phyloP scores from a whole-genome alignment of 2,888 invertebrate genomes.

The Tipula vernalis region DNA sequence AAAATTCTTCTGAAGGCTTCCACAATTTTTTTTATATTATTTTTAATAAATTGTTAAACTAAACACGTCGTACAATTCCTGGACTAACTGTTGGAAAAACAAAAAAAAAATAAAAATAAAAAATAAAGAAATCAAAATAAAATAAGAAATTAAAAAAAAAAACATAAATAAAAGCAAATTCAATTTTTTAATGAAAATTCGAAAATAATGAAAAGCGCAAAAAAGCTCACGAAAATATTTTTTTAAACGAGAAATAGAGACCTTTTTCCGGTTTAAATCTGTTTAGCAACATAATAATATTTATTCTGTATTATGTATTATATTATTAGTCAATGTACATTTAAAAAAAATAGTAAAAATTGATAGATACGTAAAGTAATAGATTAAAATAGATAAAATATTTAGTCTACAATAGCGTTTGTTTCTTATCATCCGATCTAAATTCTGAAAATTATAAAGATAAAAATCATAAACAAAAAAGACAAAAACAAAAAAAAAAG shows the following conservation, averaged over 20 bases:
- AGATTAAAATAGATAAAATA: neutral
- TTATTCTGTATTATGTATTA: neutral
- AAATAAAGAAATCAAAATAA: neutral
- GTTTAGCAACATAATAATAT: neutral
- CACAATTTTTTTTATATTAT: neutral
- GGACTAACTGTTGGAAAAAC: conserved; percentile 18
- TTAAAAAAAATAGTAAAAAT: neutral
- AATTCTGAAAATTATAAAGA: neutral
- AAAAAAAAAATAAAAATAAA: neutral
- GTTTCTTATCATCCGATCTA: neutral
- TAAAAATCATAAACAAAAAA: neutral
- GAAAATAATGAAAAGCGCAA: neutral
- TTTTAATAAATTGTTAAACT: neutral
- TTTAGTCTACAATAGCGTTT: neutral
- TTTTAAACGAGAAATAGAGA: neutral
- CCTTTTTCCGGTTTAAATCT: neutral
- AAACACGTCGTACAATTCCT: conserved; percentile 18
- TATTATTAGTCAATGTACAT: neutral
- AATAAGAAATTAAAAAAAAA: neutral
- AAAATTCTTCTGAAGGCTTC: neutral
- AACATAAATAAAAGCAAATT: neutral
- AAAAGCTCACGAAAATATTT: conserved; percentile 14
- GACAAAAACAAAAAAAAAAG: neutral
- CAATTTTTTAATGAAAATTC: neutral
- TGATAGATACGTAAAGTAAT: neutral